Evolutionary conservation across 2,113 vertebrate genomes (phyloP).

Genomic region (Myotis davidii): DNA sequence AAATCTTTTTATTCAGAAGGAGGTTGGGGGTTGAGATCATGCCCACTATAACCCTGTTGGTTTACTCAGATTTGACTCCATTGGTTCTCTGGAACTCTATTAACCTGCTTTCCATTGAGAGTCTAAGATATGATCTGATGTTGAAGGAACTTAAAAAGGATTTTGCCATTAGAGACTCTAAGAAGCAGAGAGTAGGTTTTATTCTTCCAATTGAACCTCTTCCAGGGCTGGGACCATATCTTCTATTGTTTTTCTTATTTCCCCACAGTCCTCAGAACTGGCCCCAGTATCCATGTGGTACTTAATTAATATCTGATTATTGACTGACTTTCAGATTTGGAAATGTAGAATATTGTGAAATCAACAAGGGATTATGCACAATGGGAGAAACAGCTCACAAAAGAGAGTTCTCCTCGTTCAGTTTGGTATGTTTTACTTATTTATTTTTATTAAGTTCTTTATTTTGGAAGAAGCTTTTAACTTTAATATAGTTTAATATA

Average conservation of each 20-base stretch:
- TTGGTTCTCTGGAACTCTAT: background rate
- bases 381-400: background rate
- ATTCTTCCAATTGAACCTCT: background rate
- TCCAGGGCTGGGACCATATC: background rate
- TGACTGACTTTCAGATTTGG: conserved; percentile 41
- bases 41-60: background rate
- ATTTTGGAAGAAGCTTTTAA: conserved; percentile 56
- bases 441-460: conserved; percentile 51
- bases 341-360: background rate
- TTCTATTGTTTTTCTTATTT: conserved; percentile 54
- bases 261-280: background rate
- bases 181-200: conserved; percentile 15
- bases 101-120: conserved; percentile 10
- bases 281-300: background rate
- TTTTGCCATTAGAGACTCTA: background rate
- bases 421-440: background rate
- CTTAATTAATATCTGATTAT: conserved; percentile 41
- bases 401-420: background rate
- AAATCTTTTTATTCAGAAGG: background rate
- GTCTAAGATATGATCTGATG: background rate
- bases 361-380: conserved; percentile 33
- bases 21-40: background rate
- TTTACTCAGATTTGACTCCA: background rate
- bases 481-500: conserved; percentile 34
- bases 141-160: conserved; percentile 16